A percentile compares a stretch with the other conserved stretches of the same genome.
Conservation (phyloP, 37 sponge, comb jelly and placozoan genomes). For the Mnemiopsis leidyi region DNA sequence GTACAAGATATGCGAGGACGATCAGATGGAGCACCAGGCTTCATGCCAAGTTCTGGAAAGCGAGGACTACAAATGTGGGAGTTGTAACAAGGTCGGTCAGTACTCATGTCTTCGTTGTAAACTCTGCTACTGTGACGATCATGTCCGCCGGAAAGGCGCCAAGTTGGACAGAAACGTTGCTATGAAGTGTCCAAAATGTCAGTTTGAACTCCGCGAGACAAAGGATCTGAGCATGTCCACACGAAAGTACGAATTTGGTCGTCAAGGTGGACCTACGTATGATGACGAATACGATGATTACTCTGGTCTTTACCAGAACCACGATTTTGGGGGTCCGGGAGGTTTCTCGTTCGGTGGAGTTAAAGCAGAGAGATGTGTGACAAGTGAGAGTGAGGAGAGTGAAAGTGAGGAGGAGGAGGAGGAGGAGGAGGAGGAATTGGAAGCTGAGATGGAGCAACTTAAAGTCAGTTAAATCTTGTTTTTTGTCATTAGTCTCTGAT, state of each 20-base stretch:
- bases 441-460: neutral
- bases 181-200: conserved; percentile 94
- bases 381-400: neutral
- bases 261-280: conserved; percentile 29
- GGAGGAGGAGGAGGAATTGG: neutral
- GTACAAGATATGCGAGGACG: conserved; percentile 91
- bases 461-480: neutral
- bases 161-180: conserved; percentile 76
- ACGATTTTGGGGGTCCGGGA: neutral
- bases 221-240: conserved; percentile 92
- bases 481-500: neutral
- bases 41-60: conserved; percentile 92
- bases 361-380: conserved; percentile 49
- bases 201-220: conserved; percentile 86
- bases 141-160: conserved; percentile 93
- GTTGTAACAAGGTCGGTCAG: conserved; percentile 90
- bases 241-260: conserved; percentile 71
- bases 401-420: neutral
- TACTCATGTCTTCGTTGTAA: conserved; percentile 92
- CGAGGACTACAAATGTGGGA: conserved; percentile 86
- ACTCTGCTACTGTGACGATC: conserved; percentile 93
- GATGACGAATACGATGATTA: conserved; percentile 61
- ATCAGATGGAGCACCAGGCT: conserved; percentile 99
- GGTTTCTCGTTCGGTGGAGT: conserved; percentile 61
- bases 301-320: conserved; percentile 49